Evolutionary conservation across 2,113 vertebrate species (phyloP), one percentile per base, ranked within the genome.

Genomic region (Pycnonotus jocosus): DNA sequence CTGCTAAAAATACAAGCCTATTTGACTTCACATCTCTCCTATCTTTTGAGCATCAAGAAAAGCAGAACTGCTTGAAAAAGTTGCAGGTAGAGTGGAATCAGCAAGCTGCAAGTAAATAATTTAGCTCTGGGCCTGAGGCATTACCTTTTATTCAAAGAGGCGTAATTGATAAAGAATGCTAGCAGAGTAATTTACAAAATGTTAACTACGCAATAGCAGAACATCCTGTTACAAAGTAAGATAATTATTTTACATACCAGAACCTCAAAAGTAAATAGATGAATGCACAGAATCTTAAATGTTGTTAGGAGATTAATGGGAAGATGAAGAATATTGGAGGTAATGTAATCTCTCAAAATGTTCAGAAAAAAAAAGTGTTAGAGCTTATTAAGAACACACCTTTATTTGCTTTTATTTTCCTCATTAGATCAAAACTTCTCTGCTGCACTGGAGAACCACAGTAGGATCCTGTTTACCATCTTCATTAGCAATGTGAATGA

Each of bases 231-330:
- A 85, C 71, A 97, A 94, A 95, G 35, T 87, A 94, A 69, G 77
- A 90, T 92, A 86, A 96, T 96, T 97, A 95, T 96, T 96, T 98
- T 92, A 96, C 86, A 88, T 48, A 87, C 13, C 54, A 79, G 56
- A 81, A 86, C 80, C 94, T 97, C 79, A 96, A 96, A 96, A 94
- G 65, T 71, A 94, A 96, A 95, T 71, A 74, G 71, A 85, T 44
- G 94, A 94, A 95, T 42, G 45, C 60, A 66, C 42, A 85, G 45
- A 70, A 88, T 81, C 73, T 90, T 95, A 96, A 96, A 40, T 70
- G 31, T 35, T 44, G 50, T 88, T 95, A 94, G 61, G 21, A 93
- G 78, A 95, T 96, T 91, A 97, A 95, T 80, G 68, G 69, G 78
- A 6, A 86, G 81, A 93, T 96, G 79, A 93, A 86, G 31, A 68